These are phyloP conservation scores for Danio rerio DNA, from an alignment of 2,113 vertebrate genomes.

Conservation along the genomic window GRCz12tu NC_133191.1:53911501-53912000, in stretches of 20 bases:
- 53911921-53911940: constrained; percentile 59
- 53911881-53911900: constrained; percentile 22
- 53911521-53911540: constrained; percentile 73
- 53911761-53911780: constrained; percentile 9
- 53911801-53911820: constrained; percentile 19
- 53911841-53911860: constrained; percentile 15
- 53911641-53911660: constrained; percentile 73
- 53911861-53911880: constrained; percentile 25
- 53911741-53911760: constrained; percentile 34
- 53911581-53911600: constrained; percentile 66
- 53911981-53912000: constrained; percentile 54
- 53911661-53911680: not conserved
- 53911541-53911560: constrained; percentile 64
- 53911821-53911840: constrained; percentile 27
- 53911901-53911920: constrained; percentile 17
- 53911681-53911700: constrained; percentile 26
- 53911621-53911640: constrained; percentile 60
- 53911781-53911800: constrained; percentile 28
- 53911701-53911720: constrained; percentile 9
- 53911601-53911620: constrained; percentile 68
- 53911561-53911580: constrained; percentile 66
- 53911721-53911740: constrained; percentile 30
- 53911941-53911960: constrained; percentile 39
- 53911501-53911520: constrained; percentile 66
- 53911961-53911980: constrained; percentile 57